Evolutionary conservation across 2,888 invertebrate genomes (phyloP).

Genomic region (Hydrotaea diabolus): DNA sequence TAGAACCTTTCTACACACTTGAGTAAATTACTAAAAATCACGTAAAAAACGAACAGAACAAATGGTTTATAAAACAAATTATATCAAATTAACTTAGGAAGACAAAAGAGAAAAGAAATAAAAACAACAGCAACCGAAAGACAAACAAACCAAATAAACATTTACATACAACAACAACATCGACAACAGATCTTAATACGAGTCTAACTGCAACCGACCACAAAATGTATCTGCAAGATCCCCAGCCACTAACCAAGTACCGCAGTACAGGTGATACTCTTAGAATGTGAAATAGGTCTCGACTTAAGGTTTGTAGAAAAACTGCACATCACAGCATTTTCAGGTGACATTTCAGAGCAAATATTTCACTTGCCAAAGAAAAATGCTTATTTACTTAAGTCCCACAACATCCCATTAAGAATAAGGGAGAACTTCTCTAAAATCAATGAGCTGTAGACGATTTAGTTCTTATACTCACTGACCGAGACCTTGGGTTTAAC

Average conservation of each 20-base stretch:
- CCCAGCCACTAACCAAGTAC: neutral
- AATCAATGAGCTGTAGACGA: too few species aligned
- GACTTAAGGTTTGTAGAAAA: too few species aligned
- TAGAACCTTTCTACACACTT: conserved; percentile 67
- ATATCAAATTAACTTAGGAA: conserved; percentile 36
- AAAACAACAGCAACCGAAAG: neutral
- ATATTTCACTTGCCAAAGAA: too few species aligned
- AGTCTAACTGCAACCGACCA: conserved; percentile 33
- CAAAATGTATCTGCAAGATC: conserved; percentile 20
- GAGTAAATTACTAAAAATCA: conserved; percentile 67
- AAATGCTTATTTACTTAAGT: too few species aligned
- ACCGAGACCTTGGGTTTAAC: too few species aligned
- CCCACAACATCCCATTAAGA: too few species aligned
- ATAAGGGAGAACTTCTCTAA: too few species aligned
- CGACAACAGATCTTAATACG: conserved; percentile 12
- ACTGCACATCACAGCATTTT: too few species aligned
- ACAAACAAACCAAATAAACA: conserved; percentile 27
- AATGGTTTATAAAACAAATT: conserved; percentile 42
- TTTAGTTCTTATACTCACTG: too few species aligned
- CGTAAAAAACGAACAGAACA: conserved; percentile 52
- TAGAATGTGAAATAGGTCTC: too few species aligned
- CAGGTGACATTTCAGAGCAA: too few species aligned
- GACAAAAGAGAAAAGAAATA: neutral
- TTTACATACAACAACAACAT: conserved; percentile 26
- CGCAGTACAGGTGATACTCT: neutral